phyloP scores from a whole-genome alignment of 1,140 invertebrate species.

The Drosophila sp. region DNA sequence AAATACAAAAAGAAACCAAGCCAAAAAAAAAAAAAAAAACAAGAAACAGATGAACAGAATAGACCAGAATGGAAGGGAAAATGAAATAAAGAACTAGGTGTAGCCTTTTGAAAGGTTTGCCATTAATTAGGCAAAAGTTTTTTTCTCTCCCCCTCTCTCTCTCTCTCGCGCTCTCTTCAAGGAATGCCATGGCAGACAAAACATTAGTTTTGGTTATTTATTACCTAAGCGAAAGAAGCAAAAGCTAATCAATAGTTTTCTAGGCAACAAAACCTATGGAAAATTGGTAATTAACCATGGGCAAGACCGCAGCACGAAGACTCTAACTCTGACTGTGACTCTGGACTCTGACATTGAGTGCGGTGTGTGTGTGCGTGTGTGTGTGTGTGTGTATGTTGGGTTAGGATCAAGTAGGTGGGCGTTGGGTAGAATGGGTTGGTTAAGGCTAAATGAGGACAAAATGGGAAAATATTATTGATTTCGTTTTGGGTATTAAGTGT shows the following conservation, averaged over 20 bases:
- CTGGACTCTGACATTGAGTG: conserved; percentile 10
- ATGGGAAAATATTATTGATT: conserved; percentile 21
- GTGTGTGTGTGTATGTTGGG: background rate
- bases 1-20: conserved; percentile 1
- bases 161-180: background rate
- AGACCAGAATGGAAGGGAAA: conserved; percentile 32
- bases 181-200: conserved; percentile 62
- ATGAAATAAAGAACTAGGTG: conserved; percentile 62
- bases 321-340: background rate
- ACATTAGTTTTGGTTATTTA: conserved; percentile 76
- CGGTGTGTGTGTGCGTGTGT: background rate
- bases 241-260: conserved; percentile 67
- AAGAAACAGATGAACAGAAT: conserved; percentile 16
- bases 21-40: background rate
- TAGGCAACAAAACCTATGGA: conserved; percentile 25
- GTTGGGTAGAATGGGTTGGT: conserved; percentile 4
- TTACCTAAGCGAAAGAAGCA: conserved; percentile 39
- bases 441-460: background rate
- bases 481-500: conserved; percentile 9
- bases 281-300: conserved; percentile 52
- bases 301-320: conserved; percentile 10
- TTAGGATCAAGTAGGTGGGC: conserved; percentile 14
- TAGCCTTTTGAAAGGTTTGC: conserved; percentile 78
- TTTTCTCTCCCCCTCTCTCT: background rate
- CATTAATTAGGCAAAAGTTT: conserved; percentile 68